Evolutionary conservation across 2,888 invertebrate species (phyloP), one percentile per base, ranked within the genome.

Genomic region (Neria commutata): DNA sequence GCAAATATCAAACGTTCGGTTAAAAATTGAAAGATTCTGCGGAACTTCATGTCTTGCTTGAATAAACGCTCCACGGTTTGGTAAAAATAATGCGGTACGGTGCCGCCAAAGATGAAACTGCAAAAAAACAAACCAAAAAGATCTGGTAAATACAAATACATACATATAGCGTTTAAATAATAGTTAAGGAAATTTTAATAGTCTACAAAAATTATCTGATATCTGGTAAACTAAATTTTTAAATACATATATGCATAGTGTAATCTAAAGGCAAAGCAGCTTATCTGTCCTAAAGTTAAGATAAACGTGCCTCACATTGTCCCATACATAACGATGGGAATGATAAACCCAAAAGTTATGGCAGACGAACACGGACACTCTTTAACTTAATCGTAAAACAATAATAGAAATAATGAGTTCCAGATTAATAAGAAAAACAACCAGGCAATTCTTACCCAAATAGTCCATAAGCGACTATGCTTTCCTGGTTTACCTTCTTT

Each of bases 391-490:
- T n/a, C n/a, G n/a, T n/a, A n/a, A n/a, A n/a, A n/a, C n/a, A n/a
- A n/a, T n/a, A n/a, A n/a, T n/a, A n/a, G n/a, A n/a, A n/a, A n/a
- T n/a, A n/a, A n/a, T n/a, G n/a, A n/a, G n/a, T n/a, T n/a, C n/a
- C n/a, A n/a, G n/a, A n/a, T n/a, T n/a, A n/a, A n/a, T n/a, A n/a
- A n/a, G n/a, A n/a, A n/a, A n/a, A n/a, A n/a, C n/a, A n/a, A n/a
- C n/a, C n/a, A n/a, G n/a, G n/a, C n/a, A n/a, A n/a, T n/a, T n/a
- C 62, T 64, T 65, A 91, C 91, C 92, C 92, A 84, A 89, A 92
- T 10, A 89, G 76, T 40, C 87, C 90, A 82, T 91, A 92, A 1
- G 91, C 89, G 34, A 89, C 73, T 3, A 91, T 79, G 70, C 88
- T 90, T 52, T 91, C 88, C 42, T 86, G 82, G 74, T 87, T 87